Evolutionary conservation across 2,797 vertebrate species (phyloP).

Genomic region (Acrossocheilus fasciatus): DNA sequence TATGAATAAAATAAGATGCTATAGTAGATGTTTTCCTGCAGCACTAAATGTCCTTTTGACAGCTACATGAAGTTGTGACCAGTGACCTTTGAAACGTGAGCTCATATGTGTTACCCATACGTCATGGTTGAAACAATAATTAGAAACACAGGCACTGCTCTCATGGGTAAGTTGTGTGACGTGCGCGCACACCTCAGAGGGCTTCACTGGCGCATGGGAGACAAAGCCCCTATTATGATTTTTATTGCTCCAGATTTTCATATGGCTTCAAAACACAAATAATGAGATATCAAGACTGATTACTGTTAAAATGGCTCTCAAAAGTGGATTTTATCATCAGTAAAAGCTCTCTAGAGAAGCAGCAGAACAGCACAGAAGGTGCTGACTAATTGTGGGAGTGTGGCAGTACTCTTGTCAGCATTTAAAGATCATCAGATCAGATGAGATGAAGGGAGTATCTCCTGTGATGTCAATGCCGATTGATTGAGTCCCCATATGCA

Average conservation of each 20-base stretch:
- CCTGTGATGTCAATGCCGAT: not conserved
- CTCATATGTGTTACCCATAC: constrained; percentile 16
- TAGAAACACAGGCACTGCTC: constrained; percentile 28
- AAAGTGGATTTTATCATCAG: constrained; percentile 25
- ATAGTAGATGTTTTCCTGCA: not conserved
- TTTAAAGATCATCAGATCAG: constrained; percentile 4
- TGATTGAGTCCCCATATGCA: constrained; percentile 49
- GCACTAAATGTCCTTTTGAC: constrained; percentile 8
- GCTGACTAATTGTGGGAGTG: constrained; percentile 32
- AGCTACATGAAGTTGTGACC: constrained; percentile 8
- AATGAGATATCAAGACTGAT: constrained; percentile 30
- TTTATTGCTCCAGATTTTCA: constrained; percentile 15
- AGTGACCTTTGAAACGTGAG: not conserved
- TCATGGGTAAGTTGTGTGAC: constrained; percentile 23
- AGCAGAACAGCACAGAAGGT: not conserved
- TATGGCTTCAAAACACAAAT: constrained; percentile 39
- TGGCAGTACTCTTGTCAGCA: constrained; percentile 23
- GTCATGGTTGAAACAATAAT: constrained; percentile 31
- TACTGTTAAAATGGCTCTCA: not conserved
- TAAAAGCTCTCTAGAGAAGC: not conserved
- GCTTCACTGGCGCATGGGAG: not conserved
- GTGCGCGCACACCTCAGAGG: not conserved
- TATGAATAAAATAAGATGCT: not conserved
- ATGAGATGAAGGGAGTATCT: constrained; percentile 22
- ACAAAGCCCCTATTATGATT: constrained; percentile 36